A percentile compares a stretch with the other conserved stretches of the same genome.
These are phyloP conservation scores for Pristionchus entomophagus DNA, from an alignment of 2,888 invertebrate genomes.

Conservation along the genomic window DNA sequence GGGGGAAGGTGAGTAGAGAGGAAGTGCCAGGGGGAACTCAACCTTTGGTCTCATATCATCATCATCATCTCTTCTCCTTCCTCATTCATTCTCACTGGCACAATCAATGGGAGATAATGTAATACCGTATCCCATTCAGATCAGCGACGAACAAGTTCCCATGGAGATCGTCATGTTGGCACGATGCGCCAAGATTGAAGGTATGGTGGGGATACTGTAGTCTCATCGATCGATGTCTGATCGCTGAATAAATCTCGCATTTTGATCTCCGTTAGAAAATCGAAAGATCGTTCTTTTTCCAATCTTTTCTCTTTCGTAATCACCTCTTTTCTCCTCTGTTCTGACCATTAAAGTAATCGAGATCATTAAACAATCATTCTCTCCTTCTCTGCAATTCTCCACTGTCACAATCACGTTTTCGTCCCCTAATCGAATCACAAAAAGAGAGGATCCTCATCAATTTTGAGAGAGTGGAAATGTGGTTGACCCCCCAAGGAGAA, in stretches of 20 bases:
- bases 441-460: neutral
- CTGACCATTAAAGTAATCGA: constrained; percentile 37
- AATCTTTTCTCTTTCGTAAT: neutral
- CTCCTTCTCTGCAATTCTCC: neutral
- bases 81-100: neutral
- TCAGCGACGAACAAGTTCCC: constrained; percentile 73
- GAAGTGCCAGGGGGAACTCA: neutral
- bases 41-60: constrained; percentile 12
- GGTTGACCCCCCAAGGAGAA: constrained; percentile 24
- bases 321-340: neutral
- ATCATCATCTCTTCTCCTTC: neutral
- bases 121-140: constrained; percentile 53
- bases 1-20: constrained; percentile 68
- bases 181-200: constrained; percentile 63
- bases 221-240: neutral
- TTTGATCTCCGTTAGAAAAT: neutral
- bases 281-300: neutral
- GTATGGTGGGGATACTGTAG: constrained; percentile 45
- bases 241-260: too few relatives aligned
- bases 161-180: constrained; percentile 74
- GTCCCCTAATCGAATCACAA: neutral
- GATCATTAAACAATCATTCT: constrained; percentile 19
- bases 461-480: neutral
- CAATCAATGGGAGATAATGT: neutral
- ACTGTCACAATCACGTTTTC: constrained; percentile 19